phyloP scores from a whole-genome alignment of 1,140 invertebrate genomes.

The Brachionus rotundiformis region DNA sequence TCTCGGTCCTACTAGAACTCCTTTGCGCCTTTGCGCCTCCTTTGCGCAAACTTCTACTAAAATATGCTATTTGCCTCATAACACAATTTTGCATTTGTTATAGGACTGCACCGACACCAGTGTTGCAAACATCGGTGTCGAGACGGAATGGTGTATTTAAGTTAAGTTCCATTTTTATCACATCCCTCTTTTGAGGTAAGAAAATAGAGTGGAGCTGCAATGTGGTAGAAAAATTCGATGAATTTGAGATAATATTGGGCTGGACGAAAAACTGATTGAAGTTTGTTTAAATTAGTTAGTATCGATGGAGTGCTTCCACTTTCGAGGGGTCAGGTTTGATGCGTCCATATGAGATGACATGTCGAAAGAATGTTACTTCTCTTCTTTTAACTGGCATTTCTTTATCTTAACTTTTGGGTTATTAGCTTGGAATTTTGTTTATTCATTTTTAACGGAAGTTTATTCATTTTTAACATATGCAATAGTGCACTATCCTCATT shows the following conservation, averaged over 20 bases:
- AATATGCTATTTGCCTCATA: not conserved
- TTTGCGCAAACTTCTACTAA: not conserved
- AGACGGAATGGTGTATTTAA: slow-evolving; percentile 58
- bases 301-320: slow-evolving; percentile 6
- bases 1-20: slow-evolving; percentile 59
- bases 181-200: not conserved
- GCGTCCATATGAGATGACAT: not conserved
- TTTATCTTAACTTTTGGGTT: slow-evolving; percentile 21
- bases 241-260: slow-evolving; percentile 25
- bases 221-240: not conserved
- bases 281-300: slow-evolving; percentile 56
- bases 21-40: not conserved
- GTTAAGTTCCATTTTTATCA: slow-evolving; percentile 48
- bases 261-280: slow-evolving; percentile 59
- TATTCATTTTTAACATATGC: not conserved
- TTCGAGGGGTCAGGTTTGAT: not conserved
- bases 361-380: not conserved
- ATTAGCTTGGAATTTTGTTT: not conserved
- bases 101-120: slow-evolving; percentile 61
- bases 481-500: not conserved
- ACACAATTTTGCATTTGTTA: slow-evolving; percentile 55
- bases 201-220: not conserved
- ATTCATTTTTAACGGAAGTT: not conserved
- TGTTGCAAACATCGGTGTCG: slow-evolving; percentile 63
- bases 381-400: slow-evolving; percentile 9